These are phyloP conservation scores for Vidua chalybeata DNA, from an alignment of 2,113 vertebrate species.

Conservation along the genomic window DNA sequence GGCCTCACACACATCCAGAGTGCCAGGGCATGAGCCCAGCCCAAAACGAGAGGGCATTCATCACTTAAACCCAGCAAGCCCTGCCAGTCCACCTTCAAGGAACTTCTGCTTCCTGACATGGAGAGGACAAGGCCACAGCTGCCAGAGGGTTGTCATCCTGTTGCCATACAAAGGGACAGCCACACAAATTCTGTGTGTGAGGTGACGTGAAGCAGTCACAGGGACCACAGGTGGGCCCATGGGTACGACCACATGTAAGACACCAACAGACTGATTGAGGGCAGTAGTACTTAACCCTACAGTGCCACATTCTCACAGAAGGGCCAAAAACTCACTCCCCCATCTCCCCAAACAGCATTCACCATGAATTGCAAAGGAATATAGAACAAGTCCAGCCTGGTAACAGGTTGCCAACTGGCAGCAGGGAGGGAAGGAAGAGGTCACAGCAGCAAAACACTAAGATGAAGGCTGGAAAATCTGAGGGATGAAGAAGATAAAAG, in stretches of 20 bases:
- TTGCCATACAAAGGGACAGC: not conserved
- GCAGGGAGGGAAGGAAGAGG: not conserved
- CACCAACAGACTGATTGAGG: not conserved
- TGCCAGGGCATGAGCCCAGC: not conserved
- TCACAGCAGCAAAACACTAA: not conserved
- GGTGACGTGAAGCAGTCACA: not conserved
- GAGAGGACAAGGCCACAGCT: not conserved
- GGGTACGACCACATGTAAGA: not conserved
- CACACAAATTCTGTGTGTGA: not conserved
- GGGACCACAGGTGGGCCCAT: not conserved
- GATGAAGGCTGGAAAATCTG: not conserved
- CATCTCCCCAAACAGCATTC: rapidly evolving
- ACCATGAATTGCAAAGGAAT: not conserved
- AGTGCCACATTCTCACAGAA: not conserved
- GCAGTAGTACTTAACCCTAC: not conserved
- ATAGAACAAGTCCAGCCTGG: not conserved
- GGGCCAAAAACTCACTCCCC: not conserved
- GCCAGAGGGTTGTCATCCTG: not conserved
- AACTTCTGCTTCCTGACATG: not conserved
- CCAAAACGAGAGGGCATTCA: rapidly evolving
- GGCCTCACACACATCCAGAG: not conserved
- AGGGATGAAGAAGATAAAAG: not conserved
- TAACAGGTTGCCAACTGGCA: not conserved
- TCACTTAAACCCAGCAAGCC: not conserved
- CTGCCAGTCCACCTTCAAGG: not conserved